Evolutionary conservation across 2,888 invertebrate genomes (phyloP), one percentile per base, ranked within the genome.

Genomic region (Erebia aethiops): DNA sequence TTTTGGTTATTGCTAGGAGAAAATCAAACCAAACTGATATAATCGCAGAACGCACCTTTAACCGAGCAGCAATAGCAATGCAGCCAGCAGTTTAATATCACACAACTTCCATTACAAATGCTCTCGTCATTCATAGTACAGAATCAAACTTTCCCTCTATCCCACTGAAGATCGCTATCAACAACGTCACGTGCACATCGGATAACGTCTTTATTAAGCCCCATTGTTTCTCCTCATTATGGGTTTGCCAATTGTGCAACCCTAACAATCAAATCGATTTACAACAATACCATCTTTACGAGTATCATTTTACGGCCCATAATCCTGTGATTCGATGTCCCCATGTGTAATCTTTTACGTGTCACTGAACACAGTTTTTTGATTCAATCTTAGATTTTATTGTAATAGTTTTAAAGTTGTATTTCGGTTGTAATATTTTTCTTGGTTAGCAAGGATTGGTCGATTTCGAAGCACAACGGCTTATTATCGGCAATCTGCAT

Each of bases 401-500:
- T 21, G 1, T 13, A 11, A 49, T 61, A n/a, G 52, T 26, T 26
- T 67, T 74, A 73, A 64, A 69, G 71, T 57, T 67, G 64, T 52
- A 9, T 67, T 69, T 74, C 21, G 43, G 52, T 49, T 70, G 70
- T 41, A 61, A n/a, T 13, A 43, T 60, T 66, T 70, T 46, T 18
- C 49, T 21, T 49, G 65, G 66, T 63, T 14, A 7, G 51, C 13
- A 51, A 51, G 66, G 70, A 77, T 74, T 74, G 84, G 85, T 80
- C 83, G 87, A 87, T 89, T 87, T 84, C 83, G 78, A 80, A 84
- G 81, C 83, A 82, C 85, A 84, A 75, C 77, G 76, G 72, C 87
- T 88, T 90, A 92, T 91, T 91, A 92, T 89, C 84, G 84, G 79
- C 81, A 82, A 92, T 93, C 90, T 93, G 88, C 92, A 93, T 92